Conservation (phyloP, 2,113 vertebrate genomes). For the Heteronetta atricapilla region DNA sequence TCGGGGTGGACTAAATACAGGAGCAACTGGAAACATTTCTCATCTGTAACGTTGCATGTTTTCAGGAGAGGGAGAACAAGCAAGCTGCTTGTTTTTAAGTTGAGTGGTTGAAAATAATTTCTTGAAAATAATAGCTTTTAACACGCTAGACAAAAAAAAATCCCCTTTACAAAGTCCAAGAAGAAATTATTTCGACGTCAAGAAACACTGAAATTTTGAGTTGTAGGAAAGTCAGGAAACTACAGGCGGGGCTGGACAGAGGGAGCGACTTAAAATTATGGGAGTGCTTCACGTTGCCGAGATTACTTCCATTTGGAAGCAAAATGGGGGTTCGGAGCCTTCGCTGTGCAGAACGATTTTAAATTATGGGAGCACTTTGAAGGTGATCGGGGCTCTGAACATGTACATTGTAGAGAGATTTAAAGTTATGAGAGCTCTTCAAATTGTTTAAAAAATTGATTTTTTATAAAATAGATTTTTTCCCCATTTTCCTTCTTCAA, state of each 20-base stretch:
- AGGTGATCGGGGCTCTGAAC: slow-evolving; percentile 67
- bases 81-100: neutral
- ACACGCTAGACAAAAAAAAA: neutral
- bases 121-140: neutral
- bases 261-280: slow-evolving; percentile 33
- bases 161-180: neutral
- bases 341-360: slow-evolving; percentile 56
- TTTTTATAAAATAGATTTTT: slow-evolving; percentile 79
- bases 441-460: slow-evolving; percentile 81
- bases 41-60: neutral
- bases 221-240: neutral
- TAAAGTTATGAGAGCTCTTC: slow-evolving; percentile 75
- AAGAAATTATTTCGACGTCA: neutral
- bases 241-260: neutral
- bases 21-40: neutral
- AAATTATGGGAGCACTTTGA: slow-evolving; percentile 69
- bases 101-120: no score
- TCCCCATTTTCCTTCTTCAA: slow-evolving; percentile 72
- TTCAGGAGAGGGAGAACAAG: neutral
- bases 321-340: slow-evolving; percentile 2
- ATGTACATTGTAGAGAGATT: slow-evolving; percentile 42
- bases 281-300: slow-evolving; percentile 43
- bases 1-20: neutral
- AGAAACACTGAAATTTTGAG: neutral
- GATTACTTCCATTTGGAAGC: slow-evolving; percentile 62